Evolutionary conservation across 2,888 invertebrate genomes (phyloP).

Genomic region (Ferrisia virgata): DNA sequence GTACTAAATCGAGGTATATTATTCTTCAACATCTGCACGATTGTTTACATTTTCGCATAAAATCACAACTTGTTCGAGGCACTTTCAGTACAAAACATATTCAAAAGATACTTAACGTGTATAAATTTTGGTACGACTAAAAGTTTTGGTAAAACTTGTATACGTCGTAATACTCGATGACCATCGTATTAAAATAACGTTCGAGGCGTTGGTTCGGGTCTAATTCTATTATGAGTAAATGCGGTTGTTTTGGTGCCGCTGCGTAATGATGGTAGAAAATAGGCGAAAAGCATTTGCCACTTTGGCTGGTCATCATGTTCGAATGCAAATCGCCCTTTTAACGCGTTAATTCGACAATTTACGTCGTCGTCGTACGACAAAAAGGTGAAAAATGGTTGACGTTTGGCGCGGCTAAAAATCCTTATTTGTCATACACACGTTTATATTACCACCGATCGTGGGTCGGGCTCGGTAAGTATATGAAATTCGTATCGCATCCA

Average conservation of each 20-base stretch:
- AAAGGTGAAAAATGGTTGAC: background rate
- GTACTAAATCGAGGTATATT: no score
- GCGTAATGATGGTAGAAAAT: background rate
- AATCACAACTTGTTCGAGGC: background rate
- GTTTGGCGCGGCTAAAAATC: background rate
- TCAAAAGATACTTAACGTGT: background rate
- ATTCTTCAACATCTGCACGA: background rate
- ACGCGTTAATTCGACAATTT: slow-evolving; percentile 8
- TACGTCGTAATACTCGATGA: background rate
- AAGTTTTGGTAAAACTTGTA: background rate
- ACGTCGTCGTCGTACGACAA: background rate
- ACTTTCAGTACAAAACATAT: background rate
- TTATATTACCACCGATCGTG: no score
- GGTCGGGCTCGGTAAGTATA: no score
- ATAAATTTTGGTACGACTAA: background rate
- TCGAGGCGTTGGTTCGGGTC: background rate
- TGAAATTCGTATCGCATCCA: background rate
- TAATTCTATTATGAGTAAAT: background rate
- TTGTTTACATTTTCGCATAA: background rate
- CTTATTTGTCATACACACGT: background rate
- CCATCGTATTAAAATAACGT: background rate
- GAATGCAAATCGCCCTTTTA: slow-evolving; percentile 7
- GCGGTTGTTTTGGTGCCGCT: background rate
- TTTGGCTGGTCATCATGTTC: background rate
- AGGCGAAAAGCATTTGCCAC: background rate